Evolutionary conservation across 1,140 invertebrate species (phyloP).

Genomic region (Drosophila lacertosa): DNA sequence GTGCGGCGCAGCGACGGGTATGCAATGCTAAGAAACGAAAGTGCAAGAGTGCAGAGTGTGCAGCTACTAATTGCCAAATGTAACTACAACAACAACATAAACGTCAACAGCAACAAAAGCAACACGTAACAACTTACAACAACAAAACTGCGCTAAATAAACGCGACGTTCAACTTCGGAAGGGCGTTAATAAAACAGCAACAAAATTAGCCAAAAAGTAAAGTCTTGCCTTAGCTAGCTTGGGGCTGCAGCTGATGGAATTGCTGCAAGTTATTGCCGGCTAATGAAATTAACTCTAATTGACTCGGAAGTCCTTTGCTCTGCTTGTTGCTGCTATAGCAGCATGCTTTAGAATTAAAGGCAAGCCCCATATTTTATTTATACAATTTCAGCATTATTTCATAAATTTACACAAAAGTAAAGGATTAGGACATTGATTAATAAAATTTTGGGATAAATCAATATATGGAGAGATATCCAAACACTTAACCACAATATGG

Average conservation of each 20-base stretch:
- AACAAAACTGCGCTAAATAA: conserved; percentile 56
- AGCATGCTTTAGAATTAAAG: conserved; percentile 5
- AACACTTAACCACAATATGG: conserved; percentile 17
- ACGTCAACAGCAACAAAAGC: conserved; percentile 3
- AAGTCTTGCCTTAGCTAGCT: conserved; percentile 39
- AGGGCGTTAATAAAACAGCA: conserved; percentile 71
- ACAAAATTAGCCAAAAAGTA: conserved; percentile 80
- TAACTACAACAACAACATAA: conserved; percentile 47
- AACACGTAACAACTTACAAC: background rate
- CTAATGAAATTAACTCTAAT: conserved; percentile 82
- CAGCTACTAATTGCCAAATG: conserved; percentile 78
- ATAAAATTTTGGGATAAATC: background rate
- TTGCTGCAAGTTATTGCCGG: conserved; percentile 77
- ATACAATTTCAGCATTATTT: background rate
- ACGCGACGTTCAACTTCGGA: conserved; percentile 74
- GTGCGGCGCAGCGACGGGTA: conserved; percentile 25
- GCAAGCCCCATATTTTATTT: conserved; percentile 1
- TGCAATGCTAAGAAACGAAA: background rate
- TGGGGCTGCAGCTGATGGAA: conserved; percentile 53
- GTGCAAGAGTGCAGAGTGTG: conserved; percentile 58
- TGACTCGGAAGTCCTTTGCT: conserved; percentile 60
- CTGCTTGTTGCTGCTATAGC: conserved; percentile 4
- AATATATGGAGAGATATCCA: background rate
- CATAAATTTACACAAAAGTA: background rate
- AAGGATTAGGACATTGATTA: background rate